A percentile compares a stretch with the other conserved stretches of the same genome.
These are phyloP conservation scores for Pseudomugil tenellus DNA, from an alignment of 2,797 vertebrate species.

Conservation along the genomic window DNA sequence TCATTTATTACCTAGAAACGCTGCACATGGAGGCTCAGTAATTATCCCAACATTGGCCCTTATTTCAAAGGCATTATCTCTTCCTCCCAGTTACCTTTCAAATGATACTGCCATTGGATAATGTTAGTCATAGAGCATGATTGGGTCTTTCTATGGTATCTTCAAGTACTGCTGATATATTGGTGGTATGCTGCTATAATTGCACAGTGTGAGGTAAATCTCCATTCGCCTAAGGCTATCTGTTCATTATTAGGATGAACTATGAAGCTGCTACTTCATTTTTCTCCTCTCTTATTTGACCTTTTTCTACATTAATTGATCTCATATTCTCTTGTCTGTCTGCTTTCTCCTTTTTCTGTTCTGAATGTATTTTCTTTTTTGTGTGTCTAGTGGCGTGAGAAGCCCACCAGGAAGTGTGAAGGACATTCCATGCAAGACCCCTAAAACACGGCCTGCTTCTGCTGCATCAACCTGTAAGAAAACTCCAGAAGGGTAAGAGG, in stretches of 20 bases:
- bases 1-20: slow-evolving; percentile 44
- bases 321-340: not conserved
- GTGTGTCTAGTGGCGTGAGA: slow-evolving; percentile 52
- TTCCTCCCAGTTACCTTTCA: slow-evolving; percentile 65
- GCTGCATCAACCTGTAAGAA: slow-evolving; percentile 68
- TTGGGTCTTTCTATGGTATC: slow-evolving; percentile 17
- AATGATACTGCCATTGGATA: slow-evolving; percentile 45
- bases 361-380: not conserved
- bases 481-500: slow-evolving; percentile 67
- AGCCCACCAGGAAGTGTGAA: slow-evolving; percentile 66
- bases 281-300: slow-evolving; percentile 4
- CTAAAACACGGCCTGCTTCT: slow-evolving; percentile 45
- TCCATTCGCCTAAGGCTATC: slow-evolving; percentile 33
- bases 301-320: slow-evolving; percentile 1
- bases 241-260: slow-evolving; percentile 1
- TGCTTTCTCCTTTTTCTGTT: not conserved
- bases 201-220: slow-evolving; percentile 44
- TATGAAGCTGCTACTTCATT: slow-evolving; percentile 19
- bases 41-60: slow-evolving; percentile 43
- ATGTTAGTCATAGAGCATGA: slow-evolving; percentile 41
- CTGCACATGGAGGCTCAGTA: slow-evolving; percentile 21
- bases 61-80: slow-evolving; percentile 53
- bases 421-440: slow-evolving; percentile 61
- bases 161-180: slow-evolving; percentile 30
- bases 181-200: slow-evolving; percentile 24